Base-by-base conservation (phyloP, 2,888 invertebrate genomes). In the Cryptocephalus primarius region DNA sequence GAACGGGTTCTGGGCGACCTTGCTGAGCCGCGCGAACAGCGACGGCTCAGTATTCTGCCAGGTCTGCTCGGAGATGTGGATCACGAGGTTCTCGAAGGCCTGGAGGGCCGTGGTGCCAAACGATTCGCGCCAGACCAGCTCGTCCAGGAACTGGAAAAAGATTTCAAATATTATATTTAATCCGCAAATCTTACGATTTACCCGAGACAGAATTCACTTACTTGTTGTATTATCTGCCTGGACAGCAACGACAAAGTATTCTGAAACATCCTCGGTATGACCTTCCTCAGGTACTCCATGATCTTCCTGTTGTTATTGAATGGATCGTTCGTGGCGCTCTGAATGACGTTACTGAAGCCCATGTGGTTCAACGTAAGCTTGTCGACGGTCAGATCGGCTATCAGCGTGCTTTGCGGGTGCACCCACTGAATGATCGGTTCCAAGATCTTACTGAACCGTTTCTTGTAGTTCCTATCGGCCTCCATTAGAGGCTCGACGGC, bases 231-330 rank as follows among this genome's bases (percentile, higher is more conserved):
- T 65, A 90, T 87, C 68, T 85, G 86, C 41, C 88, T 75, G 1
- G 87, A 88, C 1, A 92, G 71, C 53, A 89, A 66, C 9, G 88
- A 88, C 8, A 91, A 68, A 0, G 90, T 90, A 56, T 88, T 90
- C 72, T 90, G 85, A 71, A 91, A 92, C 89, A 91, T 90, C 60
- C 89, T 77, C 0, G 92, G 91, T 2, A 91, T 88, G 45, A 89
- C 86, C 52, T 85, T 77, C 32, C 89, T 73, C 52, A 92, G 69
- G 63, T 91, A 92, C 61, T 90, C 88, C 91, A 92, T 91, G 8
- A 91, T 85, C 45, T 61, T 61, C 42, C 65, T 40, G 61, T 71
- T 62, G 52, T 70, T 49, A n/a, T 46, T 51, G 60, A 74, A 61
- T 2, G 22, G 12, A 12, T 14, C 11, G 12, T 64, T 67, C 10